Evolutionary conservation across 2,888 invertebrate species (phyloP).

Genomic region (Drosophila kanekoi): DNA sequence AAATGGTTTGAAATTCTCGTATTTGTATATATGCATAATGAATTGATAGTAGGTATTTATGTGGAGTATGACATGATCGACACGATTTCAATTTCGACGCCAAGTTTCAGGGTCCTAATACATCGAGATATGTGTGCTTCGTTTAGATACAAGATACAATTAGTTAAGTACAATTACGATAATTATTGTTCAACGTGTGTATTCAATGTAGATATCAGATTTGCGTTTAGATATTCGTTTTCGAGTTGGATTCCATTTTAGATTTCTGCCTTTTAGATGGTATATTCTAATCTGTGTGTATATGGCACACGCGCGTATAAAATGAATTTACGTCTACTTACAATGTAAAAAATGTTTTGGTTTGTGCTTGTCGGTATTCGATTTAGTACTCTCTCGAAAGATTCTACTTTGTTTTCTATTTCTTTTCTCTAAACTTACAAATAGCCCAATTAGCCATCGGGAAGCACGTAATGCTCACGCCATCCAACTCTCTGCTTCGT

Average conservation of each 20-base stretch:
- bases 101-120: constrained; percentile 53
- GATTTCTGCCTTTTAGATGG: constrained; percentile 49
- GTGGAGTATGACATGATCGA: constrained; percentile 40
- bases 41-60: constrained; percentile 26
- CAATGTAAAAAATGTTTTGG: constrained; percentile 71
- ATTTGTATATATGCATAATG: constrained; percentile 24
- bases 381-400: constrained; percentile 37
- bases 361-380: constrained; percentile 52
- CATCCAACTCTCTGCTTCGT: neutral
- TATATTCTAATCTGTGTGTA: constrained; percentile 32
- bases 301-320: constrained; percentile 63
- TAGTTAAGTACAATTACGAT: constrained; percentile 77
- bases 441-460: constrained; percentile 55
- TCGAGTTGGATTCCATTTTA: constrained; percentile 34
- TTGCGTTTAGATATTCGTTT: constrained; percentile 42
- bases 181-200: constrained; percentile 77
- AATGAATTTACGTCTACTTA: constrained; percentile 77
- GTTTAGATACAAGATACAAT: constrained; percentile 76
- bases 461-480: constrained; percentile 63
- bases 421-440: constrained; percentile 42
- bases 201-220: constrained; percentile 64
- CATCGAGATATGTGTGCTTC: constrained; percentile 77
- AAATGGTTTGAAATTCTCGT: constrained; percentile 53
- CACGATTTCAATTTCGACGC: constrained; percentile 37
- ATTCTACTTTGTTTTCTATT: constrained; percentile 17